A percentile compares a stretch with the other conserved stretches of the same genome.
These are phyloP conservation scores for Crocuta crocuta DNA, from an alignment of 2,113 vertebrate genomes.

Conservation along the genomic window DNA sequence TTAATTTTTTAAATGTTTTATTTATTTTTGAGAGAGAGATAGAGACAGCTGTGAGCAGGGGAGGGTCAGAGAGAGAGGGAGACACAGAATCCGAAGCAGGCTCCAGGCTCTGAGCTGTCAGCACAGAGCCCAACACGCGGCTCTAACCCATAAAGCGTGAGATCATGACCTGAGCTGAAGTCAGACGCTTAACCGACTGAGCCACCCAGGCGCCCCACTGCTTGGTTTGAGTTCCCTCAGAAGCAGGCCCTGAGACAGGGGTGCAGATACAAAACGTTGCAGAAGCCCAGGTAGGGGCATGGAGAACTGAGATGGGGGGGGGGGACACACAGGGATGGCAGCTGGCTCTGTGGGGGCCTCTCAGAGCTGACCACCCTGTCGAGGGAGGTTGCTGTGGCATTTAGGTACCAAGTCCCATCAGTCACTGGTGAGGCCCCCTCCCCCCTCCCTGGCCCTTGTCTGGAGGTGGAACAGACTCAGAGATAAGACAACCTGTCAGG, in stretches of 20 bases:
- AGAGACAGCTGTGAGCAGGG: no score
- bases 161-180: no score
- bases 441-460: background rate
- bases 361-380: background rate
- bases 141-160: no score
- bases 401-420: background rate
- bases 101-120: no score
- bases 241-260: background rate
- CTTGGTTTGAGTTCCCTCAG: background rate
- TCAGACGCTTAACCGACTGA: no score
- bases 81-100: no score
- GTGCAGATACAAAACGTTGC: fast-evolving
- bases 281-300: background rate
- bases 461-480: background rate
- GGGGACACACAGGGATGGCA: no score
- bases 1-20: no score
- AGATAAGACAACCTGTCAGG: background rate
- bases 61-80: no score
- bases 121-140: no score
- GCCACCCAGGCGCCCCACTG: background rate
- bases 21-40: no score
- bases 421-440: background rate
- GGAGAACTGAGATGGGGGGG: background rate
- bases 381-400: no score
- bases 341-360: background rate